Evolutionary conservation across 2,888 invertebrate species (phyloP).

Genomic region (Meta bourneti): DNA sequence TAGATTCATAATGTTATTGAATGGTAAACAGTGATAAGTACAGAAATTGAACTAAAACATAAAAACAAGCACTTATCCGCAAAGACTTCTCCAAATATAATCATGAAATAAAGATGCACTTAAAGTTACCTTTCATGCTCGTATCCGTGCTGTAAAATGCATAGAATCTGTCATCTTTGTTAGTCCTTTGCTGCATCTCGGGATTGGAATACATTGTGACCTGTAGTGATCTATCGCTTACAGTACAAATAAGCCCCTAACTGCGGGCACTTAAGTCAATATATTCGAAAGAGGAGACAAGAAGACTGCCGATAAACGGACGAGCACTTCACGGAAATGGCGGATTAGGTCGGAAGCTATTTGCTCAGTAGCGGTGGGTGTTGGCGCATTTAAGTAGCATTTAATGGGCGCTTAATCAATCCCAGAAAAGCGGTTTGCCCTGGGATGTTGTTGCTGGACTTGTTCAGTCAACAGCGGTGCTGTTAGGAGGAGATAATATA

Average conservation of each 20-base stretch:
- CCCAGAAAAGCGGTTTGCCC: conserved; percentile 17
- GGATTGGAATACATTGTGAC: no score
- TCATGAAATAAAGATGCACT: no score
- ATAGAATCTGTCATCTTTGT: no score
- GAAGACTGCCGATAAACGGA: not conserved
- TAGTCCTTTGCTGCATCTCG: no score
- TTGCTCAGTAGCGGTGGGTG: conserved; percentile 18
- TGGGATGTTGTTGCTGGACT: conserved; percentile 25
- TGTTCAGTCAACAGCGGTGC: conserved; percentile 9
- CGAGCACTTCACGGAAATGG: conserved; percentile 20
- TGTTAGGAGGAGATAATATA: conserved; percentile 29
- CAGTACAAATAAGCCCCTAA: not conserved
- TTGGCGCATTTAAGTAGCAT: conserved; percentile 45
- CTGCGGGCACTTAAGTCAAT: conserved; percentile 5
- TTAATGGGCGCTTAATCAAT: conserved; percentile 50
- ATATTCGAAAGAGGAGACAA: conserved; percentile 5
- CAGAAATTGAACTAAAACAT: no score
- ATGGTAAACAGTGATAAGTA: no score
- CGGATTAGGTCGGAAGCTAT: conserved; percentile 31
- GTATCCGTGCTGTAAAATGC: no score
- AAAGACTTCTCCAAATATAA: no score
- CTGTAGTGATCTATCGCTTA: not conserved
- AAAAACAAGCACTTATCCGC: no score
- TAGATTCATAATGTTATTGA: no score
- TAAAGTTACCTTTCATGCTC: no score